phyloP scores from a whole-genome alignment of 1,140 invertebrate species.

The Pogonognathellus flavescens region DNA sequence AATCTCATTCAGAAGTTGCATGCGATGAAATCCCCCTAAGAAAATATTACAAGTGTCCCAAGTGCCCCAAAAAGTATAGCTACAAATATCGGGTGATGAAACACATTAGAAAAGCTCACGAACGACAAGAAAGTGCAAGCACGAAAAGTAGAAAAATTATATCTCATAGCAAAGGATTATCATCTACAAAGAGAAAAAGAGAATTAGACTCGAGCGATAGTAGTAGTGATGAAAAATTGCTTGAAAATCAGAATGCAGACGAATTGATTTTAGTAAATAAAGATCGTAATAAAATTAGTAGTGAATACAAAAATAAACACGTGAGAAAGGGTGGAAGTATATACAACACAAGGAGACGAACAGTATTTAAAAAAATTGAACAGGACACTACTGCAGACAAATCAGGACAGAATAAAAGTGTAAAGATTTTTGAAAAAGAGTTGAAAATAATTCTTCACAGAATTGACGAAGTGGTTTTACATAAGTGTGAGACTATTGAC shows the following conservation, averaged over 20 bases:
- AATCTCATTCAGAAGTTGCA: neutral
- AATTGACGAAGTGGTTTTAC: neutral
- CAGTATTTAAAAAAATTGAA: no score
- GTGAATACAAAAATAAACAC: neutral
- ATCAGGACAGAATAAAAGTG: neutral
- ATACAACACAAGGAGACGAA: neutral
- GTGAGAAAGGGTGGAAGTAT: neutral
- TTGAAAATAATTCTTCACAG: neutral
- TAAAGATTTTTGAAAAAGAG: neutral
- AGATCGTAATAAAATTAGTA: no score
- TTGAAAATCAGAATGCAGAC: no score
- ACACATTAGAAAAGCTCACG: neutral
- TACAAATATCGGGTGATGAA: neutral
- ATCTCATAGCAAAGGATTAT: neutral
- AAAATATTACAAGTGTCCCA: neutral
- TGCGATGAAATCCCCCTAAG: neutral
- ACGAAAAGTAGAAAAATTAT: neutral
- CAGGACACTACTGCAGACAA: no score
- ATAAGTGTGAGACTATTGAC: neutral
- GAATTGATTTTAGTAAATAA: no score
- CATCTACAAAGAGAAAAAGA: no score
- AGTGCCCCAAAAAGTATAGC: neutral
- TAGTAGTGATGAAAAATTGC: neutral
- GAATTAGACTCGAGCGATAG: no score
- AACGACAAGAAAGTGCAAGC: neutral